Base-by-base conservation (phyloP, 2,113 vertebrate genomes). In the Xiphias gladius region DNA sequence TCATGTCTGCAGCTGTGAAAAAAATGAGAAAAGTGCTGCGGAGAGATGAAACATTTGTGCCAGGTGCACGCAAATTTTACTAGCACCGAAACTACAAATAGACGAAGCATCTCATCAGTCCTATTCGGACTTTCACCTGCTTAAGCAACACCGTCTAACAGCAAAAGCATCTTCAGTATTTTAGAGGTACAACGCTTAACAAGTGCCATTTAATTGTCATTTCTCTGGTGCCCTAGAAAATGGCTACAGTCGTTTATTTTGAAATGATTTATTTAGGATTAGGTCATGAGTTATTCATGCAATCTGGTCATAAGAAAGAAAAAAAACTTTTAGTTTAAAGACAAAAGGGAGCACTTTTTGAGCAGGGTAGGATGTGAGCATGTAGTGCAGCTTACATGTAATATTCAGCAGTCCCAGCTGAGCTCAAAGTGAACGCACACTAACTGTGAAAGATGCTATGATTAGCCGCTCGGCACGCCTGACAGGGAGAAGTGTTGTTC, bases 351-450 rank as follows among this genome's bases (percentile, higher is more conserved):
- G n/a, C 4, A 2, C 13, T 52, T 80, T 75, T 76, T 57, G 37
- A 65, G 41, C 24, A n/a, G 69, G n/a, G 46, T 11, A 4, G n/a
- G 80, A 48, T 62, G 73, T 19, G 68, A 76, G 72, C 54, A 5
- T 80, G 67, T 61, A 66, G 62, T 39, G 0, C 66, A 17, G 83
- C 65, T 63, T 32, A 2, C 85, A 91, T 92, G 86, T 85, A 87
- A 88, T 86, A 89, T 92, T 89, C 63, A 91, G 54, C 76, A 41
- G 66, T 81, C 85, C 77, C 72, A 54, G 85, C 85, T 66, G 85
- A 87, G 88, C 76, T 80, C 55, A 66, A 72, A 83, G 86, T 1
- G 41, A 74, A 61, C 12, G 20, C 68, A 17, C 71, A 35, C 73
- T 54, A 59, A 61, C 80, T 68, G 84, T 70, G 80, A 73, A 73